A percentile compares a stretch with the other conserved stretches of the same genome.
Conservation (phyloP, 1,140 invertebrate genomes). For the Diachasma alloeum region DNA sequence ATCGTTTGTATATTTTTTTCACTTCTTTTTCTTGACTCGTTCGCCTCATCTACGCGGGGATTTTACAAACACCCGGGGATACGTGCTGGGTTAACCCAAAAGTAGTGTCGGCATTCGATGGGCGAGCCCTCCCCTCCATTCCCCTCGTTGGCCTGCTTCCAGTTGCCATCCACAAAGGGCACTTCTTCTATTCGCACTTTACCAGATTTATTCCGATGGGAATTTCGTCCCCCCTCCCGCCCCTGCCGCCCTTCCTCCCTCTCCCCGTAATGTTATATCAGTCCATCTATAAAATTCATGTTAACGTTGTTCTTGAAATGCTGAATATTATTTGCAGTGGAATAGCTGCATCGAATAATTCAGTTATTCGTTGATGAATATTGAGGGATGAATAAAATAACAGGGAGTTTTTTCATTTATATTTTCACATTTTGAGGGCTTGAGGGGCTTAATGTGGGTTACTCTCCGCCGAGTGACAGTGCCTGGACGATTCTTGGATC, state of each 20-base stretch:
- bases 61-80: not conserved
- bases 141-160: not conserved
- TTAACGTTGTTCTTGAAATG: not conserved
- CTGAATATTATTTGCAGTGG: not conserved
- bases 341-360: not conserved
- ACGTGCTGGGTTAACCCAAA: not conserved
- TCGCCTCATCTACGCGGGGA: not conserved
- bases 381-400: not conserved
- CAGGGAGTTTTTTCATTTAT: not conserved
- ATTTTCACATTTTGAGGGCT: not conserved
- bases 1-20: not conserved
- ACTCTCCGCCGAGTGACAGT: conserved; percentile 81
- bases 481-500: conserved; percentile 98
- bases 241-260: too few species aligned
- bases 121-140: not conserved
- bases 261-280: not conserved
- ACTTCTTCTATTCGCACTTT: not conserved
- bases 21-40: not conserved
- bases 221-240: not conserved
- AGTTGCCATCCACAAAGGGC: not conserved
- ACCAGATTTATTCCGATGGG: not conserved
- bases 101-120: not conserved
- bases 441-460: conserved; percentile 44
- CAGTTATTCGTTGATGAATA: not conserved
- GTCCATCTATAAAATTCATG: not conserved